Evolutionary conservation across 2,888 invertebrate genomes (phyloP), one percentile per base, ranked within the genome.

Genomic region (Linnaemya vulpina): DNA sequence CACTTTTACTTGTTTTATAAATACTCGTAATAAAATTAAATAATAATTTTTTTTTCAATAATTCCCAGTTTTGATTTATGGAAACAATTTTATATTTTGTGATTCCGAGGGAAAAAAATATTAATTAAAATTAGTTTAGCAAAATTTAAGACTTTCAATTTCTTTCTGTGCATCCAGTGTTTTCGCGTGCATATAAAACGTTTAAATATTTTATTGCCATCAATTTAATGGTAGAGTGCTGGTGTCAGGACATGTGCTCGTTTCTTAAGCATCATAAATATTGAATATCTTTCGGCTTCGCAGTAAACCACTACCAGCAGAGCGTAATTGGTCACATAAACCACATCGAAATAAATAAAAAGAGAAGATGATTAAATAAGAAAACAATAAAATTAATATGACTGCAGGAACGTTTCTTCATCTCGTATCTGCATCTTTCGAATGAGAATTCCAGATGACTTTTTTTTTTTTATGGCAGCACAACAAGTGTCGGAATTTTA

Each of bases 401-500:
- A 53, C 53, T 53, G 13, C 11, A 11, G 5, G 4, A 53, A 53
- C 22, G 53, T 15, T 53, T 53, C 53, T 22, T 49, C 17, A 51
- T 51, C 1, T 55, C 25, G 13, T 25, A 25, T 38, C 11, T n/a
- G 5, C 35, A 58, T 3, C 8, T 30, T n/a, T 62, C 62, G 7
- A 65, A 10, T 38, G 2, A 4, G 11, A n/a, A n/a, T n/a, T n/a
- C 30, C 2, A 30, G 3, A 46, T 46, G 65, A 11, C 30, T 30
- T 0, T 46, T 8, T 30, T 0, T 46, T 8, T 20, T 25, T 1
- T 43, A 11, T 5, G n/a, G n/a, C n/a, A 25, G n/a, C 25, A 1
- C 55, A 70, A 55, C 70, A 55, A 65, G 63, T 53, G 40, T 15
- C 30, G 9, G 38, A 38, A 3, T 17, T 74, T 74, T 63, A 38